Base-by-base conservation (phyloP, 2,888 invertebrate species). In the Heliothis peltigera region DNA sequence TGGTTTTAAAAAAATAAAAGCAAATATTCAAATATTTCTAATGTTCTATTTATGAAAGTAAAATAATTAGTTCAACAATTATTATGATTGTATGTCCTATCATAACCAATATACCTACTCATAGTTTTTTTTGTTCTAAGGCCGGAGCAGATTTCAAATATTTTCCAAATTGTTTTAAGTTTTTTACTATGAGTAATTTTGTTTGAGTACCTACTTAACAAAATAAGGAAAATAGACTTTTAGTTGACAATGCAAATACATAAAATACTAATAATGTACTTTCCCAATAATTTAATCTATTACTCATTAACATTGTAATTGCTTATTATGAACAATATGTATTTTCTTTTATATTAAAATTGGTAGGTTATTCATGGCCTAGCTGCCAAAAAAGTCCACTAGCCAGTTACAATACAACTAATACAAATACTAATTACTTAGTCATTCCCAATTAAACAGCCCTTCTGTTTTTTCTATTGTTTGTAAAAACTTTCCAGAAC, bases 401-500 rank as follows among this genome's bases (percentile, higher is more conserved):
- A 42, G 4, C 18, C 7, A 25, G 22, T 17, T 17, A 3, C 39
- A 51, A 3, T 8, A 18, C 17, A 32, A 44, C 21, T n/a, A n/a
- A 32, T 2, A 21, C 32, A 21, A 42, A 35, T 12, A 44, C 4
- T 46, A 22, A 28, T 53, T 5, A 18, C 21, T n/a, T 10, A 22
- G 44, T 52, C 58, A 64, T 54, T 57, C 22, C 51, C 46, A 21
- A 48, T 47, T 8, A 28, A 10, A 8, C 2, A 10, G 2, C 28
- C 28, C 0, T 28, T 28, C 10, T 3, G 10, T 28, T 28, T 28
- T 28, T 28, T 44, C 43, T 28, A 49, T 49, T 59, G 49, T 35
- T 42, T 43, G 47, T 21, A 19, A 7, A 15, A 64, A 57, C 44
- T 43, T 43, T 44, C 53, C n/a, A 62, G 59, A 70, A 60, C 5